Conservation (phyloP, 64 coral and sea anemone species). For the Acropora tenuis region DNA sequence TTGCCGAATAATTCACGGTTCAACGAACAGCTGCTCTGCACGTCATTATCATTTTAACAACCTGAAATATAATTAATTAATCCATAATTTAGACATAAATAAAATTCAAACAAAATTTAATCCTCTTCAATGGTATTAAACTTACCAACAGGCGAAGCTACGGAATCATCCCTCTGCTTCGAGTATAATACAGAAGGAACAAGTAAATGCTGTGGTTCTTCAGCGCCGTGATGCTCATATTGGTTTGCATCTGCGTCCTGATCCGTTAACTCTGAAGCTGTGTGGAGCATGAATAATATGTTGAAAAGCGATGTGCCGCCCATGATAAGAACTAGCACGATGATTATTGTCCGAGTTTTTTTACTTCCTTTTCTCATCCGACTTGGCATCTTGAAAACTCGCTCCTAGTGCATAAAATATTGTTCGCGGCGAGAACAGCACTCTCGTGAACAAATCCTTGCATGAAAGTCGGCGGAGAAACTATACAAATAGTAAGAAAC, state of each 20-base stretch:
- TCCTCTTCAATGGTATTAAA: background rate
- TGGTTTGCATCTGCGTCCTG: background rate
- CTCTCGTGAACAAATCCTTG: background rate
- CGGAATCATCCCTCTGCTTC: background rate
- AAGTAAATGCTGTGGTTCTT: background rate
- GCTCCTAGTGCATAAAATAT: too few relatives aligned
- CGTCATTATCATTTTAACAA: too few relatives aligned
- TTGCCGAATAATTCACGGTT: too few relatives aligned
- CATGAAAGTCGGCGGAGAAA: too few relatives aligned
- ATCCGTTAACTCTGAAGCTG: background rate
- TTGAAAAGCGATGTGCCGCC: conserved; percentile 9
- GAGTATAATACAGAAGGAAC: background rate
- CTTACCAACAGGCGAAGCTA: background rate
- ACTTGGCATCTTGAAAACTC: background rate
- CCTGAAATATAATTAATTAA: too few relatives aligned
- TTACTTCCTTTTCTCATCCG: background rate
- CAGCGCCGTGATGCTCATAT: background rate
- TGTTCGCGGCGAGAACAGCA: too few relatives aligned
- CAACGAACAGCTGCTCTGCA: too few relatives aligned
- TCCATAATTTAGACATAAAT: too few relatives aligned
- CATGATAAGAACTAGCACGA: background rate
- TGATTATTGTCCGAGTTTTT: background rate
- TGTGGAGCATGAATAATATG: conserved; percentile 6
- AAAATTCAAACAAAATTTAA: too few relatives aligned
- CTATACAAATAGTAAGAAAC: too few relatives aligned